These are phyloP conservation scores for Aythya baeri DNA, from an alignment of 2,113 vertebrate genomes.

Conservation along the genomic window DNA sequence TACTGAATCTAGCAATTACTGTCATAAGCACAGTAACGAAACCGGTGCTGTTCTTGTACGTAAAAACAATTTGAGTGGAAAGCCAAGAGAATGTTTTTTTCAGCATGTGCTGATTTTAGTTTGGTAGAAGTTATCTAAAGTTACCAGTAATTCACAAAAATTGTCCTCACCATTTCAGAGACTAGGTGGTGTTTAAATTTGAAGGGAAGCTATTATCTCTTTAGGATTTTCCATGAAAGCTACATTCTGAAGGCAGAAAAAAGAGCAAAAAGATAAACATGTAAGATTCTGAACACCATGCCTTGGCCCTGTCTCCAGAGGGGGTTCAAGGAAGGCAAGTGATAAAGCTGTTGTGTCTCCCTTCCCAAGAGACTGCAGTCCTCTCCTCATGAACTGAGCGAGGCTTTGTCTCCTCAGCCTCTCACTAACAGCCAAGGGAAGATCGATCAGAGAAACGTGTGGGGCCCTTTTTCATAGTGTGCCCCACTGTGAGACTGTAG, in stretches of 20 bases:
- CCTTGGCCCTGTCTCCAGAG: background rate
- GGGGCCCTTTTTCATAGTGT: background rate
- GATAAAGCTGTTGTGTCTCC: background rate
- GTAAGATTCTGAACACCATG: background rate
- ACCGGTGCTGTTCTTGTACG: background rate
- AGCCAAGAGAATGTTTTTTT: background rate
- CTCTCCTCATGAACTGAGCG: background rate
- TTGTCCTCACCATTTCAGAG: background rate
- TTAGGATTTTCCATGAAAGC: background rate
- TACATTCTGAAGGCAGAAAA: background rate
- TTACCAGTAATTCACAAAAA: background rate
- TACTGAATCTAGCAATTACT: background rate
- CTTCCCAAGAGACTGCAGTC: background rate
- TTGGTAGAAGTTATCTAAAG: background rate
- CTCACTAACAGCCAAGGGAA: background rate
- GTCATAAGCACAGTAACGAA: background rate
- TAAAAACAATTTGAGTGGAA: background rate
- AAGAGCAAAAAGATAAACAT: background rate
- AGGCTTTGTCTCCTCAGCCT: background rate
- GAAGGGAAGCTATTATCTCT: background rate
- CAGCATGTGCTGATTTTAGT: background rate
- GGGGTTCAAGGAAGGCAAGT: background rate
- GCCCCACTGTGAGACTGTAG: rapidly evolving
- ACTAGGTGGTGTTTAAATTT: background rate
- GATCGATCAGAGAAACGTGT: background rate